Evolutionary conservation across 2,797 vertebrate species (phyloP), one percentile per base, ranked within the genome.

Genomic region (Allobates femoralis): DNA sequence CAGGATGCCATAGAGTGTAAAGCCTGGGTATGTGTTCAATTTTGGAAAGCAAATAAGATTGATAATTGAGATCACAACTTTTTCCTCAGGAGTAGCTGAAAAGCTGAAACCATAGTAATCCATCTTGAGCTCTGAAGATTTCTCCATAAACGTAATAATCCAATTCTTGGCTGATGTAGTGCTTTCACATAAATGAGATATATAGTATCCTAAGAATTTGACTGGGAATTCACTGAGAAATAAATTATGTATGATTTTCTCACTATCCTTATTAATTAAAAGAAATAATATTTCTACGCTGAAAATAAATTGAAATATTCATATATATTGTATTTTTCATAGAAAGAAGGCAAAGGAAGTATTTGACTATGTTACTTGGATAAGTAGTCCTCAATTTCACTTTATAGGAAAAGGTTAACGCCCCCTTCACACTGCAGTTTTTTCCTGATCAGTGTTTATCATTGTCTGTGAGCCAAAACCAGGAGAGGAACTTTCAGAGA

Each of bases 41-140:
- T 78, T 78, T 32, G 32, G 76, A 78, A 78, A 78, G 19, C 76
- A 78, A 78, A 78, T 30, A 78, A 37, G 76, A 37, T 51, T 34
- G 30, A 78, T 78, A 78, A 78, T 78, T 78, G 53, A 60, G 55
- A 41, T 78, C 16, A 60, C 53, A 78, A 11, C 28, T 58, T 77
- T 58, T 58, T 58, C 55, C 55, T 58, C 55, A 37, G 30, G 53
- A 58, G 76, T n/a, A 60, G 56, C 53, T 23, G 30, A 58, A 37
- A 37, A 58, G 32, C 30, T n/a, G 30, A n/a, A 60, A 23, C 53
- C 7, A 30, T 2, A 58, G 11, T 58, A 78, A 56, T 78, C 34
- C 53, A 56, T 15, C 19, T 0, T 23, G 15, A 58, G 28, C 15
- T 21, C 50, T 10, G 5, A 71, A n/a, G 21, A 71, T 41, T 71